phyloP scores from a whole-genome alignment of 2,797 vertebrate species.

The Buphagus erythrorhynchus region DNA sequence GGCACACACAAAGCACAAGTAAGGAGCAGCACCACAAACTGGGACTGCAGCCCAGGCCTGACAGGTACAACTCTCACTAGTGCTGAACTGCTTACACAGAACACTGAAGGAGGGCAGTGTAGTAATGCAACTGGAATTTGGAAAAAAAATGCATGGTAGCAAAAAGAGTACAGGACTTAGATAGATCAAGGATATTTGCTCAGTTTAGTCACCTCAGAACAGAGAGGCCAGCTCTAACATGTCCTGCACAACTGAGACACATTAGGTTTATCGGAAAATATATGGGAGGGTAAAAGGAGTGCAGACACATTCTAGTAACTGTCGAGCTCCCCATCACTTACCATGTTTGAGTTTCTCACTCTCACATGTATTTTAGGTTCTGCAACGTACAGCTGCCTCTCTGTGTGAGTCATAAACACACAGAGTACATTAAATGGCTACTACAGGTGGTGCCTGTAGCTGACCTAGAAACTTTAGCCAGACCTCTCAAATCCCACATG shows the following conservation, averaged over 20 bases:
- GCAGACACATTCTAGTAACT: neutral
- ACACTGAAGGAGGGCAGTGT: neutral
- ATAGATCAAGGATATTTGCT: neutral
- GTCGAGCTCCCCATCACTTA: neutral
- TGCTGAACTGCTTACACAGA: neutral
- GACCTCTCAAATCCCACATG: neutral
- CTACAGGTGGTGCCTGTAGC: neutral
- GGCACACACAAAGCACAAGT: neutral
- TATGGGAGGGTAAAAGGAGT: neutral
- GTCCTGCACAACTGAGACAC: neutral
- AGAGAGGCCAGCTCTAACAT: neutral
- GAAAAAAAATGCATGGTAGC: rapidly evolving
- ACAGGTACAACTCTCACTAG: neutral
- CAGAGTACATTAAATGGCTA: neutral
- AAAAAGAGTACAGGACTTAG: neutral
- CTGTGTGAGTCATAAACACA: neutral
- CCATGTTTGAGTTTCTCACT: neutral
- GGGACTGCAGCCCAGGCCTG: neutral
- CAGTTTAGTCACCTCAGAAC: neutral
- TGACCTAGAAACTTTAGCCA: neutral
- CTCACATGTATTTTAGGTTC: neutral
- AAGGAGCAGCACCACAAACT: neutral
- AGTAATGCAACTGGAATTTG: neutral
- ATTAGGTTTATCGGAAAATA: neutral
- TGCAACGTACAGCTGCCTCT: neutral